Base-by-base conservation (phyloP, 2,113 vertebrate genomes). In the Thymallus thymallus region DNA sequence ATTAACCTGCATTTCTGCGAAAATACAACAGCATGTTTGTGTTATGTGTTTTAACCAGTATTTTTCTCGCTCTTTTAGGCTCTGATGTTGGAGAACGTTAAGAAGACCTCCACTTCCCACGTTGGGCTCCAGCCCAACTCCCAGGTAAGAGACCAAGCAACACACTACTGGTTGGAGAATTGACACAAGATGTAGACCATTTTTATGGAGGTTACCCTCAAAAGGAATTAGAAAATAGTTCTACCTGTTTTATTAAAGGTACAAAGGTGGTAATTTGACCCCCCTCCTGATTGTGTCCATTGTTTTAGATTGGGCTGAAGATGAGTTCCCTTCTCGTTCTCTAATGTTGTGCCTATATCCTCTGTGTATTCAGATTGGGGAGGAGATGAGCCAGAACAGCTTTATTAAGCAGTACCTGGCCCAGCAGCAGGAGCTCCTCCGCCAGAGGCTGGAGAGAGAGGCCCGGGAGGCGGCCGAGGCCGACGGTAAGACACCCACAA, bases 311-410 rank as follows among this genome's bases (percentile, higher is more conserved):
- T 51, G 16, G 3, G 16, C 3, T 16, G 16, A 18, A 51, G 3
- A 3, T 51, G 4, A 18, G 16, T 18, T 41, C 35, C 9, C 35
- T 41, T 41, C 35, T 1, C 4, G 5, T 16, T 51, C 4, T 16
- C 12, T 51, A 18, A 51, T 51, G 16, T 45, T 70, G 5, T 78
- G 23, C 72, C 22, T 18, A 16, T 13, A 9, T 67, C 22, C 78
- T 14, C 16, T 61, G 20, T 69, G 30, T 51, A 3, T 51, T 51
- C 74, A 98, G 96, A 96, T 98, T 56, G 96, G 96, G 1, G 95
- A 97, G 80, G 96, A 98, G 91, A 98, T 98, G 96, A 96, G 96
- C 84, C 94, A 97, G 87, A 98, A 98, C 89, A 98, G 95, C 88
- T 96, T 98, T 86, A 98, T 98, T 81, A 95, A 98, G 83, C 96